phyloP scores from a whole-genome alignment of 1,140 invertebrate species.

The Sycophila sp. region DNA sequence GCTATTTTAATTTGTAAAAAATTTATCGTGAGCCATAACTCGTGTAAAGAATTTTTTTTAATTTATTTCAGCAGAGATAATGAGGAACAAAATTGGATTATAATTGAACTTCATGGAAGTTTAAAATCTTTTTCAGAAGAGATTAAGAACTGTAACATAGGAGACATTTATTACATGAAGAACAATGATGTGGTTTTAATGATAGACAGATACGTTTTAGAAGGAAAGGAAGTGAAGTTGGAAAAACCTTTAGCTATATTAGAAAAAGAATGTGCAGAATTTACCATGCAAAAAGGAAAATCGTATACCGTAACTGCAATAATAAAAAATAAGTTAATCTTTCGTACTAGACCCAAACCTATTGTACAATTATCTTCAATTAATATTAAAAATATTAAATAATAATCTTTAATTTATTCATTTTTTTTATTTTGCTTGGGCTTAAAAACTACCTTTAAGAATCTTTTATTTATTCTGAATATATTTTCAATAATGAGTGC shows the following conservation, averaged over 20 bases:
- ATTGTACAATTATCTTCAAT: too few relatives aligned
- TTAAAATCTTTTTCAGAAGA: background rate
- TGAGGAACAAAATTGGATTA: background rate
- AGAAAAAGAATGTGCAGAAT: background rate
- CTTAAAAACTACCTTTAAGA: too few relatives aligned
- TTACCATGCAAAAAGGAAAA: background rate
- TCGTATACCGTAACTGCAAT: background rate
- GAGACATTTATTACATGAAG: background rate
- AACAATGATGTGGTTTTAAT: constrained; percentile 2
- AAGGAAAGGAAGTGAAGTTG: constrained; percentile 11
- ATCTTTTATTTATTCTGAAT: too few relatives aligned
- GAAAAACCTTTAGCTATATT: constrained; percentile 22
- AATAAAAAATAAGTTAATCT: constrained; percentile 13
- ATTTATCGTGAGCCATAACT: background rate
- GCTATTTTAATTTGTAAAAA: background rate
- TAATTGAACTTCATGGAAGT: constrained; percentile 15
- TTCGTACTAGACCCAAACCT: constrained; percentile 17
- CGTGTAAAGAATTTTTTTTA: background rate
- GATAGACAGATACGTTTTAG: constrained; percentile 13
- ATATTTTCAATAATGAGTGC: too few relatives aligned
- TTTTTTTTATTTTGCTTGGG: too few relatives aligned
- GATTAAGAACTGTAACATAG: background rate
- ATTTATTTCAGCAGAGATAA: background rate
- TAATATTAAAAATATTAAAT: too few relatives aligned
- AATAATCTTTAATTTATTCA: too few relatives aligned